phyloP scores from a whole-genome alignment of 2,888 invertebrate genomes.

The Marronus borbonicus region DNA sequence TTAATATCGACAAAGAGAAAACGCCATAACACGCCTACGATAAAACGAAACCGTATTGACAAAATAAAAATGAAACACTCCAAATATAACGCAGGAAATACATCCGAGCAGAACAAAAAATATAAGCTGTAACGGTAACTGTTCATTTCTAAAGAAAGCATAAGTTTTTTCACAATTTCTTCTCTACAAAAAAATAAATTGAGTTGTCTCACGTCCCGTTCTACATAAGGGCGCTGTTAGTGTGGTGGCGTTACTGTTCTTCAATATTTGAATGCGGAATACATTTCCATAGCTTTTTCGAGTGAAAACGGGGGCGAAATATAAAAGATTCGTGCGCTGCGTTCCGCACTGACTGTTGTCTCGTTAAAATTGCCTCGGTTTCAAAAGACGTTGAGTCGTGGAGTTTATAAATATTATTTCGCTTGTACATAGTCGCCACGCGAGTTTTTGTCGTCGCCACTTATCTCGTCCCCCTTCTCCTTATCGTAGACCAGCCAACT shows the following conservation, averaged over 20 bases:
- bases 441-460: conserved; percentile 22
- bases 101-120: too few relatives aligned
- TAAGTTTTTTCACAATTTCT: too few relatives aligned
- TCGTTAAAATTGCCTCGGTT: conserved; percentile 15
- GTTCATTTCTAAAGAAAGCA: too few relatives aligned
- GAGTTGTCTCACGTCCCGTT: too few relatives aligned
- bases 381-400: conserved; percentile 12
- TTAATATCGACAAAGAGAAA: too few relatives aligned
- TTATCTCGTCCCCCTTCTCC: conserved; percentile 15
- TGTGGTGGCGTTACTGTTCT: not conserved
- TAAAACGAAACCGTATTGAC: too few relatives aligned
- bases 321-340: not conserved
- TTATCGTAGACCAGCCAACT: not conserved
- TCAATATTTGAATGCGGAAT: not conserved
- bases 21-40: too few relatives aligned
- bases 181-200: too few relatives aligned
- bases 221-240: too few relatives aligned
- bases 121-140: too few relatives aligned
- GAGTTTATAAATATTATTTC: conserved; percentile 33
- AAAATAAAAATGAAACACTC: too few relatives aligned
- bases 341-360: not conserved
- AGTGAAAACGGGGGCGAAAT: not conserved
- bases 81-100: too few relatives aligned
- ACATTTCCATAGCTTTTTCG: conserved; percentile 3
- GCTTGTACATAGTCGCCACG: conserved; percentile 34